Evolutionary conservation across 2,113 vertebrate genomes (phyloP).

Genomic region (Chlorocebus sabaeus): DNA sequence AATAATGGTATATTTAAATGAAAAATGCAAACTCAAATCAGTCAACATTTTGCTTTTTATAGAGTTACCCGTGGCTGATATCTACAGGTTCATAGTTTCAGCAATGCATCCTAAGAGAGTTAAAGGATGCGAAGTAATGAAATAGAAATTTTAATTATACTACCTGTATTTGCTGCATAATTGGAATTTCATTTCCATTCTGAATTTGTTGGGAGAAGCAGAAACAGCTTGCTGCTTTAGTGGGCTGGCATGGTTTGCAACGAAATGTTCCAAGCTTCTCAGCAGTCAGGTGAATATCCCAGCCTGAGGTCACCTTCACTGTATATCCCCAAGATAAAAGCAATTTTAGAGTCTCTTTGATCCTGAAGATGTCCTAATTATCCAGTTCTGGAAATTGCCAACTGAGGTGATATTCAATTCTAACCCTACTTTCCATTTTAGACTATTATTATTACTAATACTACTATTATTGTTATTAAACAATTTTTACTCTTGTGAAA

Average conservation of each 20-base stretch:
- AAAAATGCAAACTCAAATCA: not conserved
- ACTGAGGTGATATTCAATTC: not conserved
- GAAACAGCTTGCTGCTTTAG: not conserved
- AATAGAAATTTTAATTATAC: not conserved
- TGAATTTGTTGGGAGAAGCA: not conserved
- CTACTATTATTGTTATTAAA: not conserved
- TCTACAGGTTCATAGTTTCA: not conserved
- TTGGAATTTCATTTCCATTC: not conserved
- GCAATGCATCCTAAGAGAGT: not conserved
- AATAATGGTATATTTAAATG: not conserved
- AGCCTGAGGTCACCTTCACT: not conserved
- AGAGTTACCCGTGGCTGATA: not conserved
- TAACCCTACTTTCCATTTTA: not conserved
- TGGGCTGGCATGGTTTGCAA: not conserved
- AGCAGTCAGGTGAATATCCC: not conserved
- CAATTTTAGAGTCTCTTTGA: not conserved
- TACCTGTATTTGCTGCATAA: not conserved
- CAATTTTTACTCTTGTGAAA: not conserved
- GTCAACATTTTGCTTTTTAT: not conserved
- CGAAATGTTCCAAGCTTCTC: not conserved
- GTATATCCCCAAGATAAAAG: not conserved
- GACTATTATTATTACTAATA: not conserved
- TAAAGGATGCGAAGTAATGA: not conserved
- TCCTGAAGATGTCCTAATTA: not conserved
- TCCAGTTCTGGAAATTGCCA: not conserved